Evolutionary conservation across 35 echinoderm and acorn worm genomes (phyloP), one percentile per base, ranked within the genome.

Genomic region (Patiria miniata): DNA sequence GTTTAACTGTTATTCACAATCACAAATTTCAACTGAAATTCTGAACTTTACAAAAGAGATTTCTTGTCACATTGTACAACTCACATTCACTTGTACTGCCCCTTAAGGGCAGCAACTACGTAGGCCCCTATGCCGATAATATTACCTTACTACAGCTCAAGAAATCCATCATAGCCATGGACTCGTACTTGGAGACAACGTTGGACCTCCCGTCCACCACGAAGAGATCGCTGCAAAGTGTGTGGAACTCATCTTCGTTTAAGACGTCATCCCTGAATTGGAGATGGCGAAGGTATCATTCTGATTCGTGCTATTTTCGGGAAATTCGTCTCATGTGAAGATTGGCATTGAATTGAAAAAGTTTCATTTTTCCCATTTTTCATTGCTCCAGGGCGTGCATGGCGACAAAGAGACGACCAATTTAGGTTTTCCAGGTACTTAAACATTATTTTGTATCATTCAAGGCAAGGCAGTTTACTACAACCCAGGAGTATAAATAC

Each of bases 171-270:
- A 86, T 86, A 23, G 14, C 52, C 39, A 32, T 10, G 39, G 83
- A 69, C 15, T 86, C 60, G 19, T 8, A 39, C 68, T 86, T 44
- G 33, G 56, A 42, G 36, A 76, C 52, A 26, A 44, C 23, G 30
- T 17, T 36, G 39, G 19, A 22, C 16, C 32, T 40, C 26, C 40
- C 61, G 39, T 86, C 83, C 10, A 40, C 40, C 40, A 38, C 38
- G 40, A 86, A 76, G 22, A 86, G 83, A 76, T 86, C 83, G 1
- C 40, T 23, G 39, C 83, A 77, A 26, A 86, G 29, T 1, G 26
- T 40, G 26, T 86, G 83, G 39, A 86, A 86, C 39, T 86, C 83
- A 36, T 65, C 59, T 73, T 22, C 33, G 61, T 86, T 68, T 21
- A 86, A 29, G 22, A n/a, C 36, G 42, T 58, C 83, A 32, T 86